Evolutionary conservation across 2,888 invertebrate genomes (phyloP), one percentile per base, ranked within the genome.

Genomic region (Volucella inflata): DNA sequence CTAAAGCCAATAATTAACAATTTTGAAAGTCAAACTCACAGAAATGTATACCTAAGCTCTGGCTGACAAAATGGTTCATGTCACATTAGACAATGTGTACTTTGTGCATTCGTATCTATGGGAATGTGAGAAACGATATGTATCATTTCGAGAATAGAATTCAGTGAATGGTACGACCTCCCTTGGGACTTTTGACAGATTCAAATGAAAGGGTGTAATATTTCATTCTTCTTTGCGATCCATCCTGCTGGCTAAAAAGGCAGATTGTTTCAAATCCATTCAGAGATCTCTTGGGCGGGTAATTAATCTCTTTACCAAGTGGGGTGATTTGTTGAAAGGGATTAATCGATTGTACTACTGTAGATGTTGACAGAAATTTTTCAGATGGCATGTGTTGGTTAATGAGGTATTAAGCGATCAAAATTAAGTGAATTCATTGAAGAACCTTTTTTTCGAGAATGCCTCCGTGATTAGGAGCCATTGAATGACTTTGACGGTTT

Each of bases 1-100:
- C 64, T 50, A 11, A 50, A 14, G 50, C 62, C 57, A 59, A 83
- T 83, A 83, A 83, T 83, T 79, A 74, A 79, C 68, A 83, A 65
- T 71, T 81, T 30, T 71, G 50, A 60, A 46, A 53, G 30, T 30
- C 12, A 42, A 68, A 38, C 77, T 77, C 68, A 68, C 68, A 77
- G 68, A 70, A 70, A 70, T 67, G 30, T 53, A 68, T 77, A 53
- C 51, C 44, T 55, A 71, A 82, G 77, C 70, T 82, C 81, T 65
- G 59, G 38, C 77, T 81, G 57, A 30, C 65, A 59, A 17, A 70
- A 57, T 64, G 64, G 40, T 65, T n/a, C 12, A 60, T 77, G 60
- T 74, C 74, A 60, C 50, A 36, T 10, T 40, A 40, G 17, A 30
- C 6, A 6, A 6, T 30, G 4, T 4, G 2, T 21, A 30, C 30